phyloP scores from a whole-genome alignment of 2,888 invertebrate genomes.

The Ophion ventricosus region DNA sequence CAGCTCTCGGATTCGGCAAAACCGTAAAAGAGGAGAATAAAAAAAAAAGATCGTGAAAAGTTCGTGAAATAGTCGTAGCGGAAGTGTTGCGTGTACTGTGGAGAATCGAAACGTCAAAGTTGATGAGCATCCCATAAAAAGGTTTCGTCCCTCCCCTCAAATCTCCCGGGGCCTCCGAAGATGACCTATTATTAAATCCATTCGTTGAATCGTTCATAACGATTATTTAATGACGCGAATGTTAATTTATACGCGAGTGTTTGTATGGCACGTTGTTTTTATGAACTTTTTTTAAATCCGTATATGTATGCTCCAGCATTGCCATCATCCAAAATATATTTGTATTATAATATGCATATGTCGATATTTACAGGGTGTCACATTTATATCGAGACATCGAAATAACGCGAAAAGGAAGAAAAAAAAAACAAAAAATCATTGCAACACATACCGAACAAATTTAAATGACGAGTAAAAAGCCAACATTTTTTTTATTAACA shows the following conservation, averaged over 20 bases:
- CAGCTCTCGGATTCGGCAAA: neutral
- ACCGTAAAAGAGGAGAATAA: neutral
- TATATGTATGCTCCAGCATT: slow-evolving; percentile 4
- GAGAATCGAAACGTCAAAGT: slow-evolving; percentile 19
- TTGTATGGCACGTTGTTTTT: slow-evolving; percentile 18
- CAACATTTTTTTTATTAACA: neutral
- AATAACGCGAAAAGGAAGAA: neutral
- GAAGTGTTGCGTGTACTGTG: neutral
- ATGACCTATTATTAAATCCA: slow-evolving; percentile 60
- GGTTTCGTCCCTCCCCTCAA: neutral
- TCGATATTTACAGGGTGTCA: neutral
- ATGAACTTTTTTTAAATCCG: slow-evolving; percentile 6
- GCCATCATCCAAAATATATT: slow-evolving; percentile 19
- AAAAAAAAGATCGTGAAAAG: slow-evolving; percentile 24
- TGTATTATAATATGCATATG: neutral
- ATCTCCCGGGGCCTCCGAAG: neutral
- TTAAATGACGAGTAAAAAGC: neutral
- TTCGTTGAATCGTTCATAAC: slow-evolving; percentile 62
- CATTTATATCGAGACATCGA: neutral
- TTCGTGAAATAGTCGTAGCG: slow-evolving; percentile 25
- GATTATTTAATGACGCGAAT: slow-evolving; percentile 63
- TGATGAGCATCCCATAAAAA: slow-evolving; percentile 7
- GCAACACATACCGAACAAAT: neutral
- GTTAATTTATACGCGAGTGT: neutral
- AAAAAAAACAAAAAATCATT: neutral